phyloP scores from a whole-genome alignment of 2,888 invertebrate species.

The Eustalomyia histrio region DNA sequence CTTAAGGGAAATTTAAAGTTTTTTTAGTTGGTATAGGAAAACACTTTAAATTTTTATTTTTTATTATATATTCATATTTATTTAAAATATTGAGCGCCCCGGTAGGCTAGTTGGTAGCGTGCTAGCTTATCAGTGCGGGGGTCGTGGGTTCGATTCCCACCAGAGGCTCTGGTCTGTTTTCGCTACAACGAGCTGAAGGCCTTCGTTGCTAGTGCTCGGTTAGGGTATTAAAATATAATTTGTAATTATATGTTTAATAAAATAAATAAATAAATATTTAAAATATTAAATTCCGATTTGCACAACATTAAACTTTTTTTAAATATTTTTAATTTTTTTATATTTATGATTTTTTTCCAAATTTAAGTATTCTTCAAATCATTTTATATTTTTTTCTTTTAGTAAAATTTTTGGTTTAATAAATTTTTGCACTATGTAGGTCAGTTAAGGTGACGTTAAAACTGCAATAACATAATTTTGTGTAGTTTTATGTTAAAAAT shows the following conservation, averaged over 20 bases:
- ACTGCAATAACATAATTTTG: neutral
- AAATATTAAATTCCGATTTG: too few species aligned
- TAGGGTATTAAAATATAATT: too few species aligned
- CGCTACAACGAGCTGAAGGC: too few species aligned
- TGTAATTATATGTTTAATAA: too few species aligned
- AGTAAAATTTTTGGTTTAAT: too few species aligned
- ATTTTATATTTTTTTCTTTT: neutral
- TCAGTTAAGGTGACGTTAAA: conserved; percentile 28
- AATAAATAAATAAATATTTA: too few species aligned
- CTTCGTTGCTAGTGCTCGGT: too few species aligned
- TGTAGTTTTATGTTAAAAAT: neutral
- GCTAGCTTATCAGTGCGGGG: too few species aligned
- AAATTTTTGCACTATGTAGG: conserved; percentile 10
- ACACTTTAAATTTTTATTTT: neutral
- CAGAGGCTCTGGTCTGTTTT: too few species aligned
- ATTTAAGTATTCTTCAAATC: neutral
- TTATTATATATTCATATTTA: neutral
- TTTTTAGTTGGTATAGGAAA: conserved; percentile 1
- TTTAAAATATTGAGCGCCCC: neutral
- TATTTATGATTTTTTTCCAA: neutral
- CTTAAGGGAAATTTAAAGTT: conserved; percentile 11
- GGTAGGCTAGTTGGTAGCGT: too few species aligned
- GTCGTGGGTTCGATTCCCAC: too few species aligned
- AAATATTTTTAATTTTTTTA: neutral
- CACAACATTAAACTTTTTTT: too few species aligned